Percentiles rank a stretch among this genome's conserved stretches.
Conservation (phyloP, 1,140 invertebrate genomes). For the Diabrotica undecimpunctata region DNA sequence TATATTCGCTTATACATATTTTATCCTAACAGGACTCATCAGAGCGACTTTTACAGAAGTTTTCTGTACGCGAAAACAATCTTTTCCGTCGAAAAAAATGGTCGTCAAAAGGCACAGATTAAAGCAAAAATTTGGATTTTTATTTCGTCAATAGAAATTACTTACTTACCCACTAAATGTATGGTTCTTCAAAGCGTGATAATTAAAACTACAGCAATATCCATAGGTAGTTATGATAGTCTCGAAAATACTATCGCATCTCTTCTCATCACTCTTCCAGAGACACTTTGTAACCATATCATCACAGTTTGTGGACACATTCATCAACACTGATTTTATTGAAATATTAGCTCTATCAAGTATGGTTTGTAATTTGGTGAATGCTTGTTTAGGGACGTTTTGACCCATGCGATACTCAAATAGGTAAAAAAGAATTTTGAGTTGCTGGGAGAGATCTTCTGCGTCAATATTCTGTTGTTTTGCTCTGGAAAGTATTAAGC, state of each 20-base stretch:
- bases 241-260: conserved; percentile 59
- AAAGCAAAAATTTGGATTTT: too few species aligned
- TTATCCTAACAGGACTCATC: too few species aligned
- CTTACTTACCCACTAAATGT: conserved; percentile 43
- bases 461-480: not conserved
- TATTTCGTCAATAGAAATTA: too few species aligned
- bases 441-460: conserved; percentile 17
- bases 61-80: too few species aligned
- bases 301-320: conserved; percentile 52
- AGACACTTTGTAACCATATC: conserved; percentile 56
- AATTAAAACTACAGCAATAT: conserved; percentile 65
- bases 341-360: conserved; percentile 27
- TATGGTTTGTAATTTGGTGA: conserved; percentile 44
- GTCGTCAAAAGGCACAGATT: too few species aligned
- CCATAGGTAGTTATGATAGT: conserved; percentile 54
- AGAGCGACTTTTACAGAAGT: too few species aligned
- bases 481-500: not conserved
- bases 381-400: conserved; percentile 19
- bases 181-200: conserved; percentile 48
- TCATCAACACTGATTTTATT: conserved; percentile 33
- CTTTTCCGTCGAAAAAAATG: too few species aligned
- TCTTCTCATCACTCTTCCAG: conserved; percentile 59
- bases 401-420: conserved; percentile 9
- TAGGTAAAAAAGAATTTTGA: conserved; percentile 21
- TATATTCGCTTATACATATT: too few species aligned